Evolutionary conservation across 2,888 invertebrate genomes (phyloP), one percentile per base, ranked within the genome.

Genomic region (Diaprepes abbreviatus): DNA sequence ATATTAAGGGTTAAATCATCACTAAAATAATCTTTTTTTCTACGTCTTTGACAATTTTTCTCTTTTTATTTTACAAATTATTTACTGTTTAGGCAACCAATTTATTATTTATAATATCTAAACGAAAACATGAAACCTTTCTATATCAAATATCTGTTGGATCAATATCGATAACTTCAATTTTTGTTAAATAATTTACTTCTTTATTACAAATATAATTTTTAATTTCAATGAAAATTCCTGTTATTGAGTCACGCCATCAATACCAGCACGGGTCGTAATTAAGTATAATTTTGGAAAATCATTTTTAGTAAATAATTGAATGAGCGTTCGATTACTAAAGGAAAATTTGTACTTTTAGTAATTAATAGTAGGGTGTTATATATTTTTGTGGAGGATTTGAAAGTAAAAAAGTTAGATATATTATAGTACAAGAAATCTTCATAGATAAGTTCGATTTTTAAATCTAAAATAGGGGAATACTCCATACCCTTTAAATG

Each of bases 181-280:
- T 43, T 43, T 43, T 16, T 43, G 19, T 43, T 50, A 50, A 50
- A 50, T 50, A 28, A 50, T 50, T 50, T 14, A 50, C 28, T 14
- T 6, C 48, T 16, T 50, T 28, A 50, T 50, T 50, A 28, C 48
- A 28, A 50, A 50, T 50, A 50, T 28, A 50, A 50, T 50, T 48
- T 50, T 16, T 28, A 50, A 50, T 28, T 50, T 50, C 48, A 50
- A 14, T 16, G 31, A 14, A 50, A 28, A 50, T 50, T 28, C 16
- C 14, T 28, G 48, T 14, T 50, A 50, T 50, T 28, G 48, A 50
- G 48, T 50, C 48, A 50, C 48, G 48, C 48, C 28, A 50, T 50
- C 48, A 50, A 50, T 28, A 28, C 28, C 48, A 9, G 48, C 48
- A 50, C 14, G 24, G 9, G 14, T 9, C 28, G 16, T 50, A 50